Conservation (phyloP, 2,113 vertebrate species). For the Castor canadensis region DNA sequence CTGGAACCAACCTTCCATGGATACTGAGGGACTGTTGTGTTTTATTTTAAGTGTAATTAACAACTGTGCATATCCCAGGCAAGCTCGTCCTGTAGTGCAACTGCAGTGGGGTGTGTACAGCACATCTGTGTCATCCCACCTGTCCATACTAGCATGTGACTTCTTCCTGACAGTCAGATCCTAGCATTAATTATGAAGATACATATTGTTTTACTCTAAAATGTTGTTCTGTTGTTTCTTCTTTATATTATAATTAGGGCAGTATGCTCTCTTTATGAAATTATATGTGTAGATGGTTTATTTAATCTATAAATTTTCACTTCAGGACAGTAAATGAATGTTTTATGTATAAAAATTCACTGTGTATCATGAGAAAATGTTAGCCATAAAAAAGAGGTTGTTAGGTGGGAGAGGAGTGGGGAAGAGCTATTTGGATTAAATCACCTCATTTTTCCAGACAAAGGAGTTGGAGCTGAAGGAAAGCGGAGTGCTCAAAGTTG, state of each 20-base stretch:
- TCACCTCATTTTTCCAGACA: background rate
- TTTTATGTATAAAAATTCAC: background rate
- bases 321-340: background rate
- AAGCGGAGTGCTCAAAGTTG: background rate
- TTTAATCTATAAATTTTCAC: background rate
- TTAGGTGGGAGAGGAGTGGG: background rate
- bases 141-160: background rate
- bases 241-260: background rate
- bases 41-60: background rate
- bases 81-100: rapidly evolving
- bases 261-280: background rate
- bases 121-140: no score
- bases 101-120: rapidly evolving
- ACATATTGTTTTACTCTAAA: background rate
- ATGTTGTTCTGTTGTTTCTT: background rate
- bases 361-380: background rate
- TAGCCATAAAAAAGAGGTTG: background rate
- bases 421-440: background rate
- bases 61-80: background rate
- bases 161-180: background rate
- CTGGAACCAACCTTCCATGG: background rate
- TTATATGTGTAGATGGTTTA: background rate
- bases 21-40: background rate
- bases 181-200: background rate
- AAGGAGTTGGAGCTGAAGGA: background rate